phyloP scores from a whole-genome alignment of 2,797 vertebrate species.

The Gymnodraco acuticeps region DNA sequence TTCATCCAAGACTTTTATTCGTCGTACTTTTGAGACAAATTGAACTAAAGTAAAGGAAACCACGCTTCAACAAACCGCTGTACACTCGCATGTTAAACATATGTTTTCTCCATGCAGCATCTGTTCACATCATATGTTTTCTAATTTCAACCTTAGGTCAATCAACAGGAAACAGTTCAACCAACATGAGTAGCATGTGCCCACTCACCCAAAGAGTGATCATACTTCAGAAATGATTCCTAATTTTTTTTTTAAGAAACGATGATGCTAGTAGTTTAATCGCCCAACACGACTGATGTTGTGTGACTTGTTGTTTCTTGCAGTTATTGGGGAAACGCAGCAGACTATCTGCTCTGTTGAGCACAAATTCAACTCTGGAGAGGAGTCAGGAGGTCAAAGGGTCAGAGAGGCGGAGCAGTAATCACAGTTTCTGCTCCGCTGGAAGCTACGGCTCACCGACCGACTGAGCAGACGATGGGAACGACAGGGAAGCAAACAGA shows the following conservation, averaged over 20 bases:
- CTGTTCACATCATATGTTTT: not conserved
- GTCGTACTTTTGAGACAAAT: too few relatives aligned
- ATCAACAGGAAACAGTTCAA: not conserved
- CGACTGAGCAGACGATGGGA: slow-evolving; percentile 33
- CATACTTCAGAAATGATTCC: not conserved
- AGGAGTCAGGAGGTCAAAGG: slow-evolving; percentile 47
- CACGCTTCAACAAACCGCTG: too few relatives aligned
- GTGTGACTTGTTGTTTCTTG: not conserved
- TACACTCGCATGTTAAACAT: too few relatives aligned
- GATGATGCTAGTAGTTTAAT: not conserved
- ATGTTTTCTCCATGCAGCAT: too few relatives aligned
- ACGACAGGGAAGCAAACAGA: not conserved
- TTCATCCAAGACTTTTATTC: not conserved
- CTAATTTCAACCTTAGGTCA: not conserved
- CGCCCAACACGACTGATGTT: not conserved
- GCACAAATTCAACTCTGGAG: slow-evolving; percentile 30
- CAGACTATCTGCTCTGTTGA: slow-evolving; percentile 29
- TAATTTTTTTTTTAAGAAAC: too few relatives aligned
- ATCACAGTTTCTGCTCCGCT: slow-evolving; percentile 47
- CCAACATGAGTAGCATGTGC: not conserved
- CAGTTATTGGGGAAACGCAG: too few relatives aligned
- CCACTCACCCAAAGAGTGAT: not conserved
- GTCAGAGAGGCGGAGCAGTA: slow-evolving; percentile 31
- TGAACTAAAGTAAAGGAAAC: too few relatives aligned
- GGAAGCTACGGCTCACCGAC: slow-evolving; percentile 18